Evolutionary conservation across 2,888 invertebrate genomes (phyloP), one percentile per base, ranked within the genome.

Genomic region (Lithosia quadra): DNA sequence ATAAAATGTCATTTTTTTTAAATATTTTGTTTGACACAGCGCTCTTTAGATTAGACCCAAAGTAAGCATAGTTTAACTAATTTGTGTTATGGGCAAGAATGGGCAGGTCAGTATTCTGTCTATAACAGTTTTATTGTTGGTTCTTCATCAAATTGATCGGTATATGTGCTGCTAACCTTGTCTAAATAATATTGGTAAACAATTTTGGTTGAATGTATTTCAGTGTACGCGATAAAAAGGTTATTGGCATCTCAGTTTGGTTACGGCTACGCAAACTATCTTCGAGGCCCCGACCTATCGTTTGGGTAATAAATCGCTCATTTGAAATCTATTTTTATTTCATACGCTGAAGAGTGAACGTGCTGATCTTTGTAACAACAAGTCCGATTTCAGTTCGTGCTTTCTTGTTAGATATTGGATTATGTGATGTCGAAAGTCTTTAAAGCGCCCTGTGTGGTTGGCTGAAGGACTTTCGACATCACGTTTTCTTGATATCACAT

Each of bases 271-370:
- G 49, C 49, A 49, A 49, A n/a, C 49, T 43, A 43, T 43, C 43
- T 49, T 49, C n/a, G 49, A 49, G 49, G 49, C 49, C 9, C 49
- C n/a, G 49, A n/a, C 43, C n/a, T 49, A 49, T 49, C 49, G 43
- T 43, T 43, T 7, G n/a, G 18, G 8, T 49, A 49, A n/a, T 49
- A 49, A 49, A 49, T n/a, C n/a, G 49, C 49, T 49, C 49, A 49
- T n/a, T 49, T 9, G 49, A 8, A 49, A 49, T n/a, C 49, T 49
- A 49, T 49, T 49, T 49, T 4, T 49, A 49, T n/a, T 49, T 49
- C n/a, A 49, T n/a, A 18, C 18, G 0, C 43, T 43, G 43, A 43
- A 43, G 18, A 43, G 43, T 43, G 39, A 39, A 39, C 39, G 39
- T 4, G 39, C 15, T 39, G 15, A 0, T 28, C 28, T 28, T 5